Evolutionary conservation across 2,888 invertebrate species (phyloP).

Genomic region (Leucophora obtusa): DNA sequence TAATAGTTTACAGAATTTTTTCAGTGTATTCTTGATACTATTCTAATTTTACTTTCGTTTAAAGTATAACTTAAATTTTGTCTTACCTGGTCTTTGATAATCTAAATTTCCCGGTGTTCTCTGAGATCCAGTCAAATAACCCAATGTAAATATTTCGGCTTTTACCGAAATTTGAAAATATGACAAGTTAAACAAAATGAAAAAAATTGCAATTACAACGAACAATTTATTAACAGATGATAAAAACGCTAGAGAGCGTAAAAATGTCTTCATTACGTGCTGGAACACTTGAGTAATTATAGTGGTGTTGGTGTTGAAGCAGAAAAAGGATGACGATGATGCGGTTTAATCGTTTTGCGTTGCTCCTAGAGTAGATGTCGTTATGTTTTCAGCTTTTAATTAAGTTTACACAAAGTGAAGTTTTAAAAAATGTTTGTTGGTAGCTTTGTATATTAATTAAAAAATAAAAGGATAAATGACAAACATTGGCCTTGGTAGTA

Average conservation of each 20-base stretch:
- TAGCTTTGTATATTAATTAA: background rate
- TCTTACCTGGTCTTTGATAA: conserved; percentile 86
- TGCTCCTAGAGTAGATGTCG: background rate
- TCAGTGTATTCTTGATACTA: too few relatives aligned
- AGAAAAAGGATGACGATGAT: background rate
- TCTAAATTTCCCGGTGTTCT: conserved; percentile 87
- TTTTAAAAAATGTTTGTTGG: background rate
- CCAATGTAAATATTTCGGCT: conserved; percentile 85
- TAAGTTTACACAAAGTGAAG: conserved; percentile 12
- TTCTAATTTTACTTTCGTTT: background rate
- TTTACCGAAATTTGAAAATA: conserved; percentile 53
- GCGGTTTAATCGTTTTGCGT: background rate
- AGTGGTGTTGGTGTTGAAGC: conserved; percentile 17
- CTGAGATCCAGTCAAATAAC: conserved; percentile 92
- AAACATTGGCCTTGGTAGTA: background rate
- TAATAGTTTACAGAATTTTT: too few relatives aligned
- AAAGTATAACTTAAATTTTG: background rate
- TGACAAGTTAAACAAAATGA: conserved; percentile 42
- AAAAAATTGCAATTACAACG: conserved; percentile 43
- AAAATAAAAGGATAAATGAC: background rate
- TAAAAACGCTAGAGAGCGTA: conserved; percentile 57
- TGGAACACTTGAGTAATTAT: conserved; percentile 20
- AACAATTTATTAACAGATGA: conserved; percentile 46
- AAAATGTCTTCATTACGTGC: conserved; percentile 67
- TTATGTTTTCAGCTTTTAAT: conserved; percentile 14